Base-by-base conservation (phyloP, 2,888 invertebrate species). In the Stenodema calcarata region DNA sequence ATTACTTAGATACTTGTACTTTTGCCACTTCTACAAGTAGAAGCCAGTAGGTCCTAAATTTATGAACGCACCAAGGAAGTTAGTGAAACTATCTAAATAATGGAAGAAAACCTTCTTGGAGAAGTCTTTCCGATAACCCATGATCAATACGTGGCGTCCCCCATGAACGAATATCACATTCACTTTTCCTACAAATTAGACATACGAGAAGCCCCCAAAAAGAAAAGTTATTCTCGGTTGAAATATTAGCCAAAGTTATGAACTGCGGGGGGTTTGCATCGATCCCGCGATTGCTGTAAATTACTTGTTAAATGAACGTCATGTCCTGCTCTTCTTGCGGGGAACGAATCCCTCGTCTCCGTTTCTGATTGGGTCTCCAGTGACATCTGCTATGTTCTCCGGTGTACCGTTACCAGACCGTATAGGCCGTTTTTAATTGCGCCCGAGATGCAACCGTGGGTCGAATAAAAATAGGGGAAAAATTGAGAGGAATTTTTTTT, bases 271-370 rank as follows among this genome's bases (percentile, higher is more conserved):
- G 14, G n/a, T 50, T 11, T 28, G n/a, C 80, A 50, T 30, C 80
- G 16, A 18, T 23, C 78, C 47, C 18, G 44, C 9, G n/a, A 30
- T 18, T 54, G 80, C 80, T 28, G 80, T 80, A 80, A 80, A 80
- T 80, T 80, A 80, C 80, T 78, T 50, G 80, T 80, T 80, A 80
- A 80, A 80, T 80, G 50, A 80, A 80, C 80, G 80, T 28, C 35
- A 44, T 1, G 78, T 27, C 42, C 27, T 27, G 2, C 54, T 54
- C 80, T 80, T 54, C 47, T 42, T 80, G 23, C 12, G 23, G 62
- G 35, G 28, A 23, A 50, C 30, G 30, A 41, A 30, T 54, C 80
- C 35, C 80, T 44, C 27, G 78, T 54, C 18, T 80, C 80, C 54
- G 9, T 41, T 80, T 80, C 35, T 80, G 80, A 80, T 80, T 80